Evolutionary conservation across 1,140 invertebrate species (phyloP).

Genomic region (Magallana gigas): DNA sequence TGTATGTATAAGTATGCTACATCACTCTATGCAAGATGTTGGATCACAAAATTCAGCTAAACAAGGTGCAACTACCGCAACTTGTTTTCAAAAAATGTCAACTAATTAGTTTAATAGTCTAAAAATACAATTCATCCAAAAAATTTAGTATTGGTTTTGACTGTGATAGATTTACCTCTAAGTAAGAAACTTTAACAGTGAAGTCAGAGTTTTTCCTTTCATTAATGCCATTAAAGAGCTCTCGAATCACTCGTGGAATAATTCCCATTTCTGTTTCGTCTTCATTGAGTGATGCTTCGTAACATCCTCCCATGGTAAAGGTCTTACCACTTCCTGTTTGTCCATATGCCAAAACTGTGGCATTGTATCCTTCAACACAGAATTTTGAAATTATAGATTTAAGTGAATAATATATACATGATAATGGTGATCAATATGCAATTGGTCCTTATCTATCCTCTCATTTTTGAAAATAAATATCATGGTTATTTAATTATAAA

Average conservation of each 20-base stretch:
- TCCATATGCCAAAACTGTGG: conserved; percentile 87
- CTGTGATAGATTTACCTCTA: conserved; percentile 74
- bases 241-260: conserved; percentile 90
- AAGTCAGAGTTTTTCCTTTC: conserved; percentile 85
- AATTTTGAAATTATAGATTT: neutral
- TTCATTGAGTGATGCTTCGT: conserved; percentile 67
- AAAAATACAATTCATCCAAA: too few species aligned
- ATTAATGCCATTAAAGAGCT: conserved; percentile 90
- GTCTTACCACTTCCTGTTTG: conserved; percentile 97
- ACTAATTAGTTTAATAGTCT: too few species aligned
- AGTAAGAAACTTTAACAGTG: conserved; percentile 85
- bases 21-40: too few species aligned
- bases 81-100: too few species aligned
- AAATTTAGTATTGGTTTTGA: too few species aligned
- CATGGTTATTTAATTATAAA: too few species aligned
- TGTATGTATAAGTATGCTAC: too few species aligned
- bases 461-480: neutral
- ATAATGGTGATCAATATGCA: neutral
- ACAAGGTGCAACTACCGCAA: too few species aligned
- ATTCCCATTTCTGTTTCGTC: conserved; percentile 86
- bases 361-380: conserved; percentile 75
- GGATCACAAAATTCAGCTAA: too few species aligned
- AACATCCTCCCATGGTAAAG: conserved; percentile 91
- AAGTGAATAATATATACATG: neutral
- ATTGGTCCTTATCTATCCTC: neutral